Evolutionary conservation across 2,113 vertebrate species (phyloP).

Genomic region (Phyllostomus discolor): DNA sequence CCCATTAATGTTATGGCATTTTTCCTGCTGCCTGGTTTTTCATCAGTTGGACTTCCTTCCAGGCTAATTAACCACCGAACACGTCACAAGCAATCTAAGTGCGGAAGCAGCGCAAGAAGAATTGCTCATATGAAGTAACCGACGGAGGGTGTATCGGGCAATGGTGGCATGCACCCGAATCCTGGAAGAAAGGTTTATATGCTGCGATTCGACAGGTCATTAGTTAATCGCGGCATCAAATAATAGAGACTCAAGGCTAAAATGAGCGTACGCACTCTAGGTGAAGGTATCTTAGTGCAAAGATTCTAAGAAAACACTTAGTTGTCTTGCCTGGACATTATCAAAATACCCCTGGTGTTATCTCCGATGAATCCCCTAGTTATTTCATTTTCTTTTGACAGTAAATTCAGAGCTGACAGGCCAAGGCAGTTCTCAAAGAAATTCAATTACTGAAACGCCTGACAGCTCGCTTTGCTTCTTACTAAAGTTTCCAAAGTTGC

Average conservation of each 20-base stretch:
- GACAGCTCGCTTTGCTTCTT: slow-evolving; percentile 80
- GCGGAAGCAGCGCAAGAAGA: slow-evolving; percentile 78
- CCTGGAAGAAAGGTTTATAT: slow-evolving; percentile 74
- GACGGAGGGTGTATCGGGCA: slow-evolving; percentile 68
- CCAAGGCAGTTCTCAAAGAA: slow-evolving; percentile 80
- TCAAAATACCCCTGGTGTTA: slow-evolving; percentile 76
- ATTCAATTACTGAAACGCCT: slow-evolving; percentile 83
- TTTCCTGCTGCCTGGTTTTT: slow-evolving; percentile 67
- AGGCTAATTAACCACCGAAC: slow-evolving; percentile 83
- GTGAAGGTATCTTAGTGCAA: slow-evolving; percentile 1
- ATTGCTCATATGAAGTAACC: slow-evolving; percentile 80
- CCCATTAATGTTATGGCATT: slow-evolving; percentile 76
- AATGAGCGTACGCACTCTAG: slow-evolving; percentile 33
- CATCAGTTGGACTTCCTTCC: slow-evolving; percentile 79
- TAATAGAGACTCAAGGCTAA: slow-evolving; percentile 71
- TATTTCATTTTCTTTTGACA: slow-evolving; percentile 82
- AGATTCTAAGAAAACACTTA: slow-evolving; percentile 69
- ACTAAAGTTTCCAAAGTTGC: slow-evolving; percentile 80
- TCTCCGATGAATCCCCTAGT: slow-evolving; percentile 78
- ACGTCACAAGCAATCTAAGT: slow-evolving; percentile 79
- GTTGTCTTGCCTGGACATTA: slow-evolving; percentile 72
- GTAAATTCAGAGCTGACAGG: slow-evolving; percentile 82
- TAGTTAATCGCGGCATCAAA: slow-evolving; percentile 71
- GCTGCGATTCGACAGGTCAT: slow-evolving; percentile 75
- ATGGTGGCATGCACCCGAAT: slow-evolving; percentile 69